Conservation (phyloP, 2,888 invertebrate genomes). For the Liodrosophila aerea region DNA sequence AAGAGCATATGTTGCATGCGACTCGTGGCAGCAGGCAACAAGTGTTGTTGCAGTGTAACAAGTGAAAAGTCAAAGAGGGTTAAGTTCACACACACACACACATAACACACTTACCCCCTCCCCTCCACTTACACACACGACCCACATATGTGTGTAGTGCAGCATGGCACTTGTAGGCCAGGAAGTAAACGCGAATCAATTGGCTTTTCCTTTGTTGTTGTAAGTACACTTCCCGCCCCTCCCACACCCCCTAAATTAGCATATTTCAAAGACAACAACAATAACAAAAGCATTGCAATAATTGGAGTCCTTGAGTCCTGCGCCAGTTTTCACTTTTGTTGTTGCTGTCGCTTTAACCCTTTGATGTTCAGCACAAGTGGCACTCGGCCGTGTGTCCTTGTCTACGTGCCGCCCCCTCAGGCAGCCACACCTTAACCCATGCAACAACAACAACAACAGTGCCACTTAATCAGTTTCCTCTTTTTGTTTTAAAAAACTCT, state of each 20-base stretch:
- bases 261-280: slow-evolving; percentile 68
- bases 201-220: slow-evolving; percentile 43
- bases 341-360: slow-evolving; percentile 64
- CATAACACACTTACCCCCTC: slow-evolving; percentile 20
- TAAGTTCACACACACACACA: slow-evolving; percentile 55
- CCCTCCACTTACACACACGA: slow-evolving; percentile 23
- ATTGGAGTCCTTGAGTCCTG: slow-evolving; percentile 70
- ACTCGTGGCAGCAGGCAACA: slow-evolving; percentile 61
- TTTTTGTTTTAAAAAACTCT: slow-evolving; percentile 15
- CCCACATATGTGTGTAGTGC: slow-evolving; percentile 50
- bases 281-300: slow-evolving; percentile 62
- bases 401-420: slow-evolving; percentile 31
- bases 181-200: slow-evolving; percentile 76
- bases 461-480: slow-evolving; percentile 61
- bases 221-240: slow-evolving; percentile 17
- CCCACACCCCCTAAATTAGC: slow-evolving; percentile 67
- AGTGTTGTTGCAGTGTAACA: slow-evolving; percentile 68
- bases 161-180: slow-evolving; percentile 35
- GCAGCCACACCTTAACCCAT: too few relatives aligned
- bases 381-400: slow-evolving; percentile 72
- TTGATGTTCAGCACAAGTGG: slow-evolving; percentile 74
- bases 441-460: slow-evolving; percentile 30
- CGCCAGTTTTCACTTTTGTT: slow-evolving; percentile 68
- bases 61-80: slow-evolving; percentile 67
- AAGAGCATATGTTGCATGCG: background rate